Base-by-base conservation (phyloP, 1,140 invertebrate genomes). In the Amyelois transitella region DNA sequence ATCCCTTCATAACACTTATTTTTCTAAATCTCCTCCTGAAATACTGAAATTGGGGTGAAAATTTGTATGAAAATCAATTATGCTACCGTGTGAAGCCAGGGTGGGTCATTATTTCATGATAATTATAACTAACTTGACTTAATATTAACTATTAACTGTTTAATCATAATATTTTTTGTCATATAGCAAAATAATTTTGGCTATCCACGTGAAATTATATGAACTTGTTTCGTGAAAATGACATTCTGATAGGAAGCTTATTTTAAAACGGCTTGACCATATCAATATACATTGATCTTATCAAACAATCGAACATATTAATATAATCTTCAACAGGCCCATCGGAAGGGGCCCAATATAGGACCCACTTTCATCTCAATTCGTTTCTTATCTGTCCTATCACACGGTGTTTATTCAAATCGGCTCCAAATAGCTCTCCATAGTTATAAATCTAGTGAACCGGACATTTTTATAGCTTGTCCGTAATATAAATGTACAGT, bases 361-460 rank as follows among this genome's bases (percentile, higher is more conserved):
- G 43, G 54, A 54, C 22, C 17, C 50, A n/a, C n/a, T n/a, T 45
- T 45, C 64, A 47, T 67, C 68, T 72, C 65, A 66, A 69, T 69
- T 62, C 51, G 58, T 49, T 43, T 53, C 32, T 64, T 64, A 69
- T 71, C 65, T 54, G 43, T 55, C 50, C 58, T 70, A 72, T 77
- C 71, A 68, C 62, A 72, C 66, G 66, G 51, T 71, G 71, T 79
- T 69, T 76, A 77, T 79, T 79, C 66, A 77, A 77, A 72, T 74
- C 64, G 60, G 53, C 57, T 63, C 53, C 51, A 64, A 71, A 77
- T 75, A 58, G 71, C 51, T 66, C 75, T 70, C 58, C 68, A 68
- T 74, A 62, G 66, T 74, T 64, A 77, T 77, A 80, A 76, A 80
- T 77, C 72, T 64, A 55, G 49, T 51, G 58, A 38, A 50, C 18